A percentile compares a stretch with the other conserved stretches of the same genome.
Evolutionary conservation across 2,113 vertebrate genomes (phyloP).

Genomic region (Sebastes schlegelii): DNA sequence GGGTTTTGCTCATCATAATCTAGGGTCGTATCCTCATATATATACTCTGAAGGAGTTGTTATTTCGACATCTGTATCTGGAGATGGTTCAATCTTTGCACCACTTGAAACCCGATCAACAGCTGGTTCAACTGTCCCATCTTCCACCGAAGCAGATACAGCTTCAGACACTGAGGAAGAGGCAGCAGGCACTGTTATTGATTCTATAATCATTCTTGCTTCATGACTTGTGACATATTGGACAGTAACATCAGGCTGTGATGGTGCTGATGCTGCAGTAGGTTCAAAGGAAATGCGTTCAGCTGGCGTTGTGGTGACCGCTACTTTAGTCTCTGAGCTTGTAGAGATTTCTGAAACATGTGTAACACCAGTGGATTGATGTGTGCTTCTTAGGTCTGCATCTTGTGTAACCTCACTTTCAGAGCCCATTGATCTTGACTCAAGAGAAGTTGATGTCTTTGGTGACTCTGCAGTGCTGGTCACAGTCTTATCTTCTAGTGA

Average conservation of each 20-base stretch:
- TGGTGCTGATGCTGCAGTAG: conserved; percentile 21
- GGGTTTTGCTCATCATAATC: conserved; percentile 35
- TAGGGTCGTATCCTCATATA: conserved; percentile 1
- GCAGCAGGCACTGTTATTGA: conserved; percentile 6
- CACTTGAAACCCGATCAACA: conserved; percentile 20
- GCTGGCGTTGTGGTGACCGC: conserved; percentile 9
- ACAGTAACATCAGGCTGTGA: conserved; percentile 44
- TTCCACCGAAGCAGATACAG: neutral
- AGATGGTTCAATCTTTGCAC: neutral
- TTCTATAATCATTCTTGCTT: conserved; percentile 9
- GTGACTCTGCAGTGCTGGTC: conserved; percentile 10
- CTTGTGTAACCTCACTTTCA: conserved; percentile 13
- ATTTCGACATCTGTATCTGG: neutral
- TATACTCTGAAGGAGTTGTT: neutral
- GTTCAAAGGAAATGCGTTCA: conserved; percentile 11
- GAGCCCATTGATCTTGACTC: conserved; percentile 11
- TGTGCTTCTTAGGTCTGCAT: conserved; percentile 17
- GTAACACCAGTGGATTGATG: neutral
- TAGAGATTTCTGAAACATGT: conserved; percentile 2
- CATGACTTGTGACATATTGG: conserved; percentile 40
- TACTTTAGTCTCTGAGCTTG: conserved; percentile 14
- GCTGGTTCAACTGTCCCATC: conserved; percentile 37
- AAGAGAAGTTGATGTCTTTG: conserved; percentile 7
- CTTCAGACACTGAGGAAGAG: neutral
- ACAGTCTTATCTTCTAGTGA: too few species aligned